Evolutionary conservation across 2,888 invertebrate species (phyloP).

Genomic region (Theretra japonica): DNA sequence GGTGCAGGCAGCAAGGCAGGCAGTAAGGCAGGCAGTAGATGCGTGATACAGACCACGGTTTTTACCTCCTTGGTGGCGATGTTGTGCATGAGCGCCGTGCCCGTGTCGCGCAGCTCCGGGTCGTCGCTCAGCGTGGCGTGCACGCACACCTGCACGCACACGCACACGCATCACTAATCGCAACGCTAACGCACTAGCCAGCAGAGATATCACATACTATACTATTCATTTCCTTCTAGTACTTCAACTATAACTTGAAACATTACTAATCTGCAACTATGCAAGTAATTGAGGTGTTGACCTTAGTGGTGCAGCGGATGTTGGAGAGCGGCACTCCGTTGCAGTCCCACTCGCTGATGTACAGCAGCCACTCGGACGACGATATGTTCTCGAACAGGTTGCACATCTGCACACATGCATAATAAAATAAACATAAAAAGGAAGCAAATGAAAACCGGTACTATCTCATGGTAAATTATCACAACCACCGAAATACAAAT

Average conservation of each 20-base stretch:
- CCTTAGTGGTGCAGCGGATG: constrained; percentile 95
- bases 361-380: constrained; percentile 96
- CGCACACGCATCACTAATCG: constrained; percentile 33
- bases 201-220: too few species aligned
- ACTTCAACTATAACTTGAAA: neutral
- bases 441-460: neutral
- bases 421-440: neutral
- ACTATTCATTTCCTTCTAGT: too few species aligned
- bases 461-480: too few species aligned
- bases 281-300: constrained; percentile 53
- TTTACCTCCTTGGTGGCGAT: constrained; percentile 98
- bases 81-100: constrained; percentile 95
- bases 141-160: constrained; percentile 88
- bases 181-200: too few species aligned
- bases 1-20: too few species aligned
- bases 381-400: constrained; percentile 95
- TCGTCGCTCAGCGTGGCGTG: constrained; percentile 91
- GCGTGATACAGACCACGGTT: constrained; percentile 94
- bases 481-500: too few species aligned
- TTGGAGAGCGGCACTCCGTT: constrained; percentile 92
- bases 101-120: constrained; percentile 89
- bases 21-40: constrained; percentile 2
- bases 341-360: constrained; percentile 96
- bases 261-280: neutral
- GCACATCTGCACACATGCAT: constrained; percentile 87